These are phyloP conservation scores for Phania funesta DNA, from an alignment of 2,888 invertebrate species.

Conservation along the genomic window DNA sequence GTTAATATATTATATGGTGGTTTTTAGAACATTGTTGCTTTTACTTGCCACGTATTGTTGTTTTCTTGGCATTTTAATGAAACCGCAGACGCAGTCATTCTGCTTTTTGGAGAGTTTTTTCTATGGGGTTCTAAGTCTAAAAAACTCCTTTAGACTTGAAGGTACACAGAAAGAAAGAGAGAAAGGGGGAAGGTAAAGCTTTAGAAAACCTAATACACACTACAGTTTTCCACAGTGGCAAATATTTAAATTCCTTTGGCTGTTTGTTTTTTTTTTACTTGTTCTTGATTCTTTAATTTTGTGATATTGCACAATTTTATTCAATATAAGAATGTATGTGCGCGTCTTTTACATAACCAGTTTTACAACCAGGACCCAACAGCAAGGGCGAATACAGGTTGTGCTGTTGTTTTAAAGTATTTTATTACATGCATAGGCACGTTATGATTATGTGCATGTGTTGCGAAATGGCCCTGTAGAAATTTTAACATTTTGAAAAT, in stretches of 20 bases:
- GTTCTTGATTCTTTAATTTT: constrained; percentile 18
- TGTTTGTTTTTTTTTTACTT: constrained; percentile 6
- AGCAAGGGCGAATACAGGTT: constrained; percentile 29
- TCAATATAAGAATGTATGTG: background rate
- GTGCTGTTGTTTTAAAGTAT: constrained; percentile 20
- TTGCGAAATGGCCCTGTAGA: background rate
- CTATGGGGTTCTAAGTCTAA: constrained; percentile 18
- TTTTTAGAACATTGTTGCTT: constrained; percentile 26
- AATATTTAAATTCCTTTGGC: constrained; percentile 41
- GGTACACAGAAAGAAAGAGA: no score
- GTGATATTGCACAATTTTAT: constrained; percentile 46
- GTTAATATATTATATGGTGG: constrained; percentile 26
- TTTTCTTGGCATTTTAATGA: constrained; percentile 68
- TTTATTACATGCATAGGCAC: constrained; percentile 25
- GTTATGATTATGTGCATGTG: background rate
- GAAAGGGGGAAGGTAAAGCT: background rate
- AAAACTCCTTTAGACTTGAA: background rate
- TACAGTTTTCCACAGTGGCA: no score
- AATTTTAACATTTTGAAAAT: background rate
- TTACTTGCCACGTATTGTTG: constrained; percentile 60
- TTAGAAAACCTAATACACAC: constrained; percentile 21
- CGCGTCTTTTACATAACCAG: background rate
- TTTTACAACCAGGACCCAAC: background rate
- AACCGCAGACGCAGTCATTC: constrained; percentile 66
- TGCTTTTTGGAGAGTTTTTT: constrained; percentile 21